phyloP scores from a whole-genome alignment of 2,113 vertebrate genomes.

The Mesocricetus auratus region DNA sequence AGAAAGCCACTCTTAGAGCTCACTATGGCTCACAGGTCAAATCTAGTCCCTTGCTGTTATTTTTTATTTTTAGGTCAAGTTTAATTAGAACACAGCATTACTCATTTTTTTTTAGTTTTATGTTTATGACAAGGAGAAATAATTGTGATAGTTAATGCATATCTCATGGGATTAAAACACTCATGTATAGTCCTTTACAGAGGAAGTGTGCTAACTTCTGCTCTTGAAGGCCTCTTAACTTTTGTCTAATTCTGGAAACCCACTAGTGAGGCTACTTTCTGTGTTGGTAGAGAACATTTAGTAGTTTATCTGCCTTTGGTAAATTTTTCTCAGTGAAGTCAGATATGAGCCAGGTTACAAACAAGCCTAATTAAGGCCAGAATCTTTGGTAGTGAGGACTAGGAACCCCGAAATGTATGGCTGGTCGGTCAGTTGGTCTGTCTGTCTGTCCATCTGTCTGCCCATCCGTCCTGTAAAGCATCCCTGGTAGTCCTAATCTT shows the following conservation, averaged over 20 bases:
- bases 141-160: background rate
- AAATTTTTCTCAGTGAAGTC: background rate
- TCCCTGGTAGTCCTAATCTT: background rate
- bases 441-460: background rate
- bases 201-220: background rate
- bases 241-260: background rate
- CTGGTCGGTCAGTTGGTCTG: background rate
- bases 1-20: background rate
- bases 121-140: background rate
- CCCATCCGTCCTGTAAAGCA: background rate
- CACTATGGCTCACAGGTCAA: background rate
- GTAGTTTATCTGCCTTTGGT: background rate
- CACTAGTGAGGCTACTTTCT: background rate
- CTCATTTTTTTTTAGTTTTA: background rate
- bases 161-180: background rate
- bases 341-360: background rate
- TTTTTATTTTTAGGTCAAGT: background rate
- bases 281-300: background rate
- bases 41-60: background rate
- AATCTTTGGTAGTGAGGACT: background rate
- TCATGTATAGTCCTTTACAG: background rate
- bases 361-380: background rate
- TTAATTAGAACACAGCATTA: background rate
- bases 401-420: background rate
- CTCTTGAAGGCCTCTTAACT: background rate